A percentile compares a stretch with the other conserved stretches of the same genome.
Conservation (phyloP, 2,113 vertebrate genomes). For the Pterocles gutturalis region DNA sequence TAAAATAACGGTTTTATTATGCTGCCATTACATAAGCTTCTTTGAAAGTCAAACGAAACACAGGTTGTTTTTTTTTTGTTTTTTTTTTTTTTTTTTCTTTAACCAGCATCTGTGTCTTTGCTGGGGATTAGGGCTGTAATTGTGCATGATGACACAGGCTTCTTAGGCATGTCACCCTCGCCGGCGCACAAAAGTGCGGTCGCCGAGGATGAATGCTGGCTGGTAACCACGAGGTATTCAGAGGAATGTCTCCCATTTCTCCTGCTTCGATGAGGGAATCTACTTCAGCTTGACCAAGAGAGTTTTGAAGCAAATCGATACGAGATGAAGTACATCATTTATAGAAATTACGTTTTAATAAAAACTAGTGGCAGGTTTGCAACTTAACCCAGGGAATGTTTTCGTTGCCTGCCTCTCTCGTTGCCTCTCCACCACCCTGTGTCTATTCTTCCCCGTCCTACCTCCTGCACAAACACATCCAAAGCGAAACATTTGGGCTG, state of each 20-base stretch:
- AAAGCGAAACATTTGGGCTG: neutral
- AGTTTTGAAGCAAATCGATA: slow-evolving; percentile 28
- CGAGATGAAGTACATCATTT: neutral
- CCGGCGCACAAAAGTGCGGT: neutral
- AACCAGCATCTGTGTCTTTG: slow-evolving; percentile 42
- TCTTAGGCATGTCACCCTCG: neutral
- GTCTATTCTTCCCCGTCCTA: neutral
- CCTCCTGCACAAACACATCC: neutral
- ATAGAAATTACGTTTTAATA: slow-evolving; percentile 9
- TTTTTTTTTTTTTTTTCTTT: neutral
- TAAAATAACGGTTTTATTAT: neutral
- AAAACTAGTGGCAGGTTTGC: neutral
- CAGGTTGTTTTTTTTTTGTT: neutral
- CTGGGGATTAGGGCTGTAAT: neutral
- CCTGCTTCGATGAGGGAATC: neutral
- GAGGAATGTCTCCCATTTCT: neutral
- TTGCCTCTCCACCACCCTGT: neutral
- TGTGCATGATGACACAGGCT: slow-evolving; percentile 25
- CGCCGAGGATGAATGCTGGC: neutral
- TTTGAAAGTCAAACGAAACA: slow-evolving; percentile 32
- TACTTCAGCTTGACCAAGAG: neutral
- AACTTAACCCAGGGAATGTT: neutral
- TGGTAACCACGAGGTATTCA: neutral
- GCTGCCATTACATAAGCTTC: slow-evolving; percentile 5
- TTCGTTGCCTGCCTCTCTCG: neutral